These are phyloP conservation scores for Henicopernis longicauda DNA, from an alignment of 2,113 vertebrate genomes.

Conservation along the genomic window DNA sequence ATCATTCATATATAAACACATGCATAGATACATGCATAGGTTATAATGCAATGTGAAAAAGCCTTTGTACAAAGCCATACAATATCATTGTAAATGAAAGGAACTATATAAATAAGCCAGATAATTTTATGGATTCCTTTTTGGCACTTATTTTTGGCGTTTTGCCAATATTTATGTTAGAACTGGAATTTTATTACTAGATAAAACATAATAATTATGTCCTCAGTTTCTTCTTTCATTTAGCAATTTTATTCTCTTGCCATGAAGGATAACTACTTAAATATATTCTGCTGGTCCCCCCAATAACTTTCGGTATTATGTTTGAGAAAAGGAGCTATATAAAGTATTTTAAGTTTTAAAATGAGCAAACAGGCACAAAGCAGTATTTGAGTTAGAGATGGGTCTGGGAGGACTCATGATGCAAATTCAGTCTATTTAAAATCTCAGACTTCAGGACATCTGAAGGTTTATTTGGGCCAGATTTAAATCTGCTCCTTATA, in stretches of 20 bases:
- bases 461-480: neutral
- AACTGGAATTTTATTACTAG: neutral
- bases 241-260: neutral
- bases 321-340: neutral
- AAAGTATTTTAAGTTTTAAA: neutral
- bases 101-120: neutral
- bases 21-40: fast-evolving
- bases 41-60: neutral
- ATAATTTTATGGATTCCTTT: neutral
- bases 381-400: neutral
- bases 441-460: neutral
- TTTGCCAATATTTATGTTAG: neutral
- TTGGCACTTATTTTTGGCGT: neutral
- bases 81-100: neutral
- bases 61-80: neutral
- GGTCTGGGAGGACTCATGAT: neutral
- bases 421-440: neutral
- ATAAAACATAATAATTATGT: neutral
- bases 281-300: neutral
- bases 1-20: neutral
- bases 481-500: neutral
- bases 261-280: neutral
- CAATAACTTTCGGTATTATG: neutral
- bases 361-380: neutral
- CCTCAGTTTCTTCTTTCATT: neutral